These are phyloP conservation scores for Lepilemur septentrionalis DNA, from an alignment of 2,797 vertebrate species.

Conservation along the genomic window DNA sequence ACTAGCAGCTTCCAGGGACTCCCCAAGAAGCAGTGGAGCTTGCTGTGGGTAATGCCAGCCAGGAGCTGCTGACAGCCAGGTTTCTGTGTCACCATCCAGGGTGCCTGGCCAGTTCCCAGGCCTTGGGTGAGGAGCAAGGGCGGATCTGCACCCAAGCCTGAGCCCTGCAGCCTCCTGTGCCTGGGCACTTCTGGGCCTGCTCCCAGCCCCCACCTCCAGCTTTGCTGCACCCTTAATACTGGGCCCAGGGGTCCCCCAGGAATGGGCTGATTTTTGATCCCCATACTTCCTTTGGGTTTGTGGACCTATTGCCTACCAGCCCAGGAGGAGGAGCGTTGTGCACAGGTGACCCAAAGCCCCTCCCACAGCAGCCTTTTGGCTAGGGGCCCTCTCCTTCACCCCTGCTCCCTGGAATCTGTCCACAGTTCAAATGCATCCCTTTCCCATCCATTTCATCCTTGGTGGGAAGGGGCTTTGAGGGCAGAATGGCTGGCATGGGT, in stretches of 20 bases:
- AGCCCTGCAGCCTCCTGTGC: not conserved
- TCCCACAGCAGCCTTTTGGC: not conserved
- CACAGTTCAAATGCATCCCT: not conserved
- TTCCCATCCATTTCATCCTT: not conserved
- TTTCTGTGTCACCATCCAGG: conserved; percentile 69
- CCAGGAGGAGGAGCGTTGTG: not conserved
- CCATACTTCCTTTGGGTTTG: not conserved
- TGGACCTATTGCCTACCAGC: not conserved
- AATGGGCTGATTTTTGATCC: not conserved
- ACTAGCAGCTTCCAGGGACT: not conserved
- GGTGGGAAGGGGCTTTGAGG: not conserved
- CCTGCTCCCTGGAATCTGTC: not conserved
- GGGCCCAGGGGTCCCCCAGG: not conserved
- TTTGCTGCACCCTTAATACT: not conserved
- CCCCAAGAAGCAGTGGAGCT: not conserved
- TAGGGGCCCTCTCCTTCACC: not conserved
- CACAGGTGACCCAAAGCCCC: not conserved
- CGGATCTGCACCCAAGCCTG: not conserved
- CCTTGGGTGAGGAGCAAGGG: not conserved
- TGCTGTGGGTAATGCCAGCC: not conserved
- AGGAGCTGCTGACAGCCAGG: conserved; percentile 43
- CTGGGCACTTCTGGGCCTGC: not conserved
- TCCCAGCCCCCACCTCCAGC: not conserved
- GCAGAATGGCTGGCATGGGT: not conserved
- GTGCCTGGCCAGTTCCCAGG: conserved; percentile 54